Percentiles rank a stretch among this genome's conserved stretches.
phyloP scores from a whole-genome alignment of 2,888 invertebrate genomes.

The Chelonus formosanus region DNA sequence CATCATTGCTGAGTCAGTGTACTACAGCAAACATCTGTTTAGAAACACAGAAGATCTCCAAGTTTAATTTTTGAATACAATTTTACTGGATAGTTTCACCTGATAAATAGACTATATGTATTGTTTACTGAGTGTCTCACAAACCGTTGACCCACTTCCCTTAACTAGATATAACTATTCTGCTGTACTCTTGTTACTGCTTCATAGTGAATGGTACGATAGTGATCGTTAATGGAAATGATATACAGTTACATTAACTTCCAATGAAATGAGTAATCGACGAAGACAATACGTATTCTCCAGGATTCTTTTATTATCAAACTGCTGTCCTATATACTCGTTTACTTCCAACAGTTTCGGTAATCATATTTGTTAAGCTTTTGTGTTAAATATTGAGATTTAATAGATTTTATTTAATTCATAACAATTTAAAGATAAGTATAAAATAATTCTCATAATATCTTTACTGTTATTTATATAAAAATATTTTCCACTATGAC shows the following conservation, averaged over 20 bases:
- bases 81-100: conserved; percentile 16
- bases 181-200: not conserved
- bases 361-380: too few species aligned
- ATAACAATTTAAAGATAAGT: too few species aligned
- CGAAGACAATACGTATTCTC: not conserved
- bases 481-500: too few species aligned
- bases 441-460: too few species aligned
- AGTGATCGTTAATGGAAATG: conserved; percentile 27
- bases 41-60: too few species aligned
- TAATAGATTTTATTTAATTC: too few species aligned
- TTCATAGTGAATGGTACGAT: conserved; percentile 1
- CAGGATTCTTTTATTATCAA: conserved; percentile 10
- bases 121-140: conserved; percentile 1
- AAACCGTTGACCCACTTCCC: conserved; percentile 27
- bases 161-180: conserved; percentile 9
- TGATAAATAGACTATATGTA: conserved; percentile 26
- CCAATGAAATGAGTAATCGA: conserved; percentile 24
- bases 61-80: conserved; percentile 7
- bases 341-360: not conserved
- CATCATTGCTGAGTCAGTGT: not conserved
- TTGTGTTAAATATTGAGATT: too few species aligned
- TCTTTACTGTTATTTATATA: too few species aligned
- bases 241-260: conserved; percentile 25
- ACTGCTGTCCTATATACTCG: conserved; percentile 8
- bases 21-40: too few species aligned